phyloP scores from a whole-genome alignment of 2,113 vertebrate species.

The Scopus umbretta region DNA sequence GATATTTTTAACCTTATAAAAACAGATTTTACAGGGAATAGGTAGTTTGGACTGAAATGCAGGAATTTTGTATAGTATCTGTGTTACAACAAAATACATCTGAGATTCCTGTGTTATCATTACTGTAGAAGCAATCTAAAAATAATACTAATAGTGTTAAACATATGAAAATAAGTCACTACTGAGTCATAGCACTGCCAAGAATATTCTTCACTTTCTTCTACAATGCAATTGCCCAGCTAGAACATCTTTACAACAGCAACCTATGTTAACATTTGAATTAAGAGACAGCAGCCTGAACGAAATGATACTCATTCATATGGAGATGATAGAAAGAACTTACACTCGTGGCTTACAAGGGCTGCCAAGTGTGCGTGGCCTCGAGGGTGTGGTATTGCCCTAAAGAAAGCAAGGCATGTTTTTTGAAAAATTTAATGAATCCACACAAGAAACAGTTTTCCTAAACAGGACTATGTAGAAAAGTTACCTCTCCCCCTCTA shows the following conservation, averaged over 20 bases:
- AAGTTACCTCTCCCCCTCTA: not conserved
- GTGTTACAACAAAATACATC: not conserved
- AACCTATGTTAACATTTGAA: not conserved
- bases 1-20: not conserved
- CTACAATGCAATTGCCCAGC: not conserved
- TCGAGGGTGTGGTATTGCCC: slow-evolving; percentile 95
- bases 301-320: fast-evolving
- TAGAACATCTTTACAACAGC: not conserved
- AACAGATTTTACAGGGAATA: not conserved
- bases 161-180: not conserved
- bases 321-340: slow-evolving; percentile 58
- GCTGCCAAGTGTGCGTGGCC: slow-evolving; percentile 95
- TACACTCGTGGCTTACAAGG: slow-evolving; percentile 94
- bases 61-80: not conserved
- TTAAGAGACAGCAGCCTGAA: not conserved
- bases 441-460: not conserved
- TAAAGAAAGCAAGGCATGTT: slow-evolving; percentile 51
- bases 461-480: not conserved
- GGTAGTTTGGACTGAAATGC: not conserved
- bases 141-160: not conserved
- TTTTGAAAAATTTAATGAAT: not conserved
- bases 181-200: not conserved
- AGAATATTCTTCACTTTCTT: not conserved
- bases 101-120: not conserved
- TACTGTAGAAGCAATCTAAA: not conserved